Evolutionary conservation across 2,888 invertebrate genomes (phyloP).

Genomic region (Ormyrus rosae): DNA sequence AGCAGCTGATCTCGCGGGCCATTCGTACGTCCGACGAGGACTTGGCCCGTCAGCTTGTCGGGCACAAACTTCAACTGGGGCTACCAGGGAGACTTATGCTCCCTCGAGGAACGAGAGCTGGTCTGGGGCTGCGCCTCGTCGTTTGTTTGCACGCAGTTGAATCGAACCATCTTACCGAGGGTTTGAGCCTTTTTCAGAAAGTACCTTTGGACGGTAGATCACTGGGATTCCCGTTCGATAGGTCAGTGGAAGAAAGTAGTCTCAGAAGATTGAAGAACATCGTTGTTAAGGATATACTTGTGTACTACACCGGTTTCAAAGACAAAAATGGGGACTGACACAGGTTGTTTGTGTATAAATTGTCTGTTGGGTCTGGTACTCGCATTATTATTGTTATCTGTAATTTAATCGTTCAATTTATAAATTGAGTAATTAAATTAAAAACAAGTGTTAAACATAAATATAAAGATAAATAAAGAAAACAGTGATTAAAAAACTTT

Average conservation of each 20-base stretch:
- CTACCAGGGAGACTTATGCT: constrained; percentile 80
- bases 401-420: too few relatives aligned
- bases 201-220: constrained; percentile 69
- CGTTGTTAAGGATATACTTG: too few relatives aligned
- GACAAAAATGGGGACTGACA: too few relatives aligned
- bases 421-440: too few relatives aligned
- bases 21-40: background rate
- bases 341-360: too few relatives aligned
- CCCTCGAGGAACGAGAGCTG: constrained; percentile 77
- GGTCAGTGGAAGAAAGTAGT: constrained; percentile 71
- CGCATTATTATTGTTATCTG: too few relatives aligned
- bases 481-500: too few relatives aligned
- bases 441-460: too few relatives aligned
- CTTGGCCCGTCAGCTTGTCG: background rate
- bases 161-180: constrained; percentile 75
- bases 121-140: constrained; percentile 73
- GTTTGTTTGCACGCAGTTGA: constrained; percentile 78
- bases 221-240: constrained; percentile 80
- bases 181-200: constrained; percentile 62
- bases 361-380: too few relatives aligned
- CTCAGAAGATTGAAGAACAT: too few relatives aligned
- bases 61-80: constrained; percentile 42
- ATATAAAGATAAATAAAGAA: too few relatives aligned
- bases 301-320: too few relatives aligned
- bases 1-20: background rate